Percentiles rank a stretch among this genome's conserved stretches.
Conservation (phyloP, 92 coral and sea anemone species). For the Plumapathes pennacea region DNA sequence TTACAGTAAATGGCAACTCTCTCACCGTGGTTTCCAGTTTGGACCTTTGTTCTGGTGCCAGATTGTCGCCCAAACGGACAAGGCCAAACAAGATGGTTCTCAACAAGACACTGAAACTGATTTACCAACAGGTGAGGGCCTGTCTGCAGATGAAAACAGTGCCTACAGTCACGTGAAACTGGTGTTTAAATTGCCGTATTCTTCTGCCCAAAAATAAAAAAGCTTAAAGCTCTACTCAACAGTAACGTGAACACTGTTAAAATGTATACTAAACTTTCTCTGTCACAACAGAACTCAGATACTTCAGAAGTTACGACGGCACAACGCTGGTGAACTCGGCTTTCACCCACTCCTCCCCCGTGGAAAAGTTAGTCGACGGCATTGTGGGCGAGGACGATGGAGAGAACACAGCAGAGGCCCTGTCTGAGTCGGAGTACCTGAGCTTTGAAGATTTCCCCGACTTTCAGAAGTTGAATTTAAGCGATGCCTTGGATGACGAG, state of each 20-base stretch:
- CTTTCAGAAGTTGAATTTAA: slow-evolving; percentile 8
- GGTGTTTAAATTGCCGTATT: too few species aligned
- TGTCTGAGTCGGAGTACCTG: slow-evolving; percentile 60
- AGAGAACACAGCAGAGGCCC: slow-evolving; percentile 32
- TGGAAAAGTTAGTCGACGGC: slow-evolving; percentile 51
- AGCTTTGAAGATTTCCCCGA: slow-evolving; percentile 77
- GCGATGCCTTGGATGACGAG: slow-evolving; percentile 1
- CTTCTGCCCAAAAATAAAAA: too few species aligned
- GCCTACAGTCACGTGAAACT: too few species aligned
- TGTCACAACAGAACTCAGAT: not conserved
- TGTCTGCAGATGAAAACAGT: too few species aligned
- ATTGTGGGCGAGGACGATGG: slow-evolving; percentile 9
- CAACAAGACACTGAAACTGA: too few species aligned
- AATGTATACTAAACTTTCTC: not conserved
- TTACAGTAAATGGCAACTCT: slow-evolving; percentile 76
- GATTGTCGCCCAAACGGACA: slow-evolving; percentile 38
- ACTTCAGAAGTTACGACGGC: slow-evolving; percentile 12
- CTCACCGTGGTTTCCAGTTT: slow-evolving; percentile 52
- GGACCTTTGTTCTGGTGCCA: slow-evolving; percentile 90
- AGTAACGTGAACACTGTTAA: too few species aligned
- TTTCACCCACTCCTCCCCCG: slow-evolving; percentile 24
- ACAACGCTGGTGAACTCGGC: slow-evolving; percentile 42
- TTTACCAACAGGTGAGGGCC: too few species aligned
- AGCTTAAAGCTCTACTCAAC: too few species aligned
- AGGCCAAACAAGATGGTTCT: too few species aligned